phyloP scores from a whole-genome alignment of 2,113 vertebrate genomes.

The Epinephelus cyanopodus region DNA sequence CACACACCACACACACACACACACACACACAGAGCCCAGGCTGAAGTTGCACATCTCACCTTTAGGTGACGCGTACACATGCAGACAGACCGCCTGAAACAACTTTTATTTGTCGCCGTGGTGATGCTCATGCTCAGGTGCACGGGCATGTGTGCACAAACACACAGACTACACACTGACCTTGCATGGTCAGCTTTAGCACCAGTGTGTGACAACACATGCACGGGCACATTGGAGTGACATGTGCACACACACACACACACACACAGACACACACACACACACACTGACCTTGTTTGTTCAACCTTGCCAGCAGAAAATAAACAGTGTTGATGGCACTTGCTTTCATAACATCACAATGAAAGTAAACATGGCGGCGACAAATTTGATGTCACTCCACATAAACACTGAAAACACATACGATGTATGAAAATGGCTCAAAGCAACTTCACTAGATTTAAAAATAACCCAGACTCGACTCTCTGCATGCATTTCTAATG shows the following conservation, averaged over 20 bases:
- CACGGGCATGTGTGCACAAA: background rate
- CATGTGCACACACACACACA: background rate
- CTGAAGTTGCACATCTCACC: constrained; percentile 49
- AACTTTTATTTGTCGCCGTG: constrained; percentile 38
- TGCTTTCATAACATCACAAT: constrained; percentile 53
- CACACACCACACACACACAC: background rate
- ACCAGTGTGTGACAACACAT: constrained; percentile 23
- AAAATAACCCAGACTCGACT: constrained; percentile 24
- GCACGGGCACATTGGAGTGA: constrained; percentile 16
- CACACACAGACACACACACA: constrained; percentile 3
- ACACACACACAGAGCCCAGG: background rate
- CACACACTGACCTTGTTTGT: constrained; percentile 52
- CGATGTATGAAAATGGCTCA: constrained; percentile 42
- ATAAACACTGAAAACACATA: constrained; percentile 44
- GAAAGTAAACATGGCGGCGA: constrained; percentile 40
- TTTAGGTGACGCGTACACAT: constrained; percentile 37
- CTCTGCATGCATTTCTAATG: background rate
- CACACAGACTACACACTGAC: constrained; percentile 30
- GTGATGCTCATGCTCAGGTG: constrained; percentile 47
- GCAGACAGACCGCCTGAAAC: constrained; percentile 32
- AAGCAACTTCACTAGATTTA: constrained; percentile 27
- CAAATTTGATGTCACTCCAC: constrained; percentile 47
- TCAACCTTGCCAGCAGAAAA: constrained; percentile 55
- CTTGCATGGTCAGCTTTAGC: constrained; percentile 60
- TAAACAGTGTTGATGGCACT: constrained; percentile 43